Evolutionary conservation across 2,797 vertebrate genomes (phyloP), one percentile per base, ranked within the genome.

Genomic region (Chiroxiphia lanceolata): DNA sequence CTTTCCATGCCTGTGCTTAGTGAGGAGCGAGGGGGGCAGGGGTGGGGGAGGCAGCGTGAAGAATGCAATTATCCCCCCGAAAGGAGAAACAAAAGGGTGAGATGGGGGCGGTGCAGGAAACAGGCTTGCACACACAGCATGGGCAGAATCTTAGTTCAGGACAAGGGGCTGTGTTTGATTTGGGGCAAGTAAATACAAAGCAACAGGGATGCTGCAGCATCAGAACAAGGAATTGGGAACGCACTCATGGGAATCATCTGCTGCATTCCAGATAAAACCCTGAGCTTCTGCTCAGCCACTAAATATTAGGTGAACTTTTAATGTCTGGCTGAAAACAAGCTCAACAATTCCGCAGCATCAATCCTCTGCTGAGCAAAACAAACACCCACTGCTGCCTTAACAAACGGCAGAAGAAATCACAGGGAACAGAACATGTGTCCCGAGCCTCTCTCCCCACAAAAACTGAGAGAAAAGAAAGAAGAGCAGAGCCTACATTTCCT

Each of bases 301-400:
- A 67, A 83, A 51, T 17, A 65, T n/a, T 91, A 84, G 53, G n/a
- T 72, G 69, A 93, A 72, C 60, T 87, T 75, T 33, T 18, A 67
- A 61, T 18, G 74, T 64, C 87, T 84, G 23, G 0, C 42, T 76
- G 13, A 83, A 91, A 95, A 79, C 79, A 93, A 78, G 63, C 54
- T 54, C 29, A 84, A 87, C 51, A 57, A n/a, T 92, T 93, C 47
- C 60, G 50, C 38, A 36, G 90, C 48, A 36, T 33, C 82, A 63
- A 89, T 87, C 71, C 81, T 67, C 53, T 78, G 90, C 64, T 87
- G 87, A 93, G 72, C 81, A 95, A 84, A 94, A 92, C 91, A 89
- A 94, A 95, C 96, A 83, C 77, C 81, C 88, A 93, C 88, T 64
- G 68, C 78, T 80, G 70, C 78, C 57, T 27, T 72, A 71, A 85